phyloP scores from a whole-genome alignment of 2,888 invertebrate species.

The Reticulitermes lucifugus region DNA sequence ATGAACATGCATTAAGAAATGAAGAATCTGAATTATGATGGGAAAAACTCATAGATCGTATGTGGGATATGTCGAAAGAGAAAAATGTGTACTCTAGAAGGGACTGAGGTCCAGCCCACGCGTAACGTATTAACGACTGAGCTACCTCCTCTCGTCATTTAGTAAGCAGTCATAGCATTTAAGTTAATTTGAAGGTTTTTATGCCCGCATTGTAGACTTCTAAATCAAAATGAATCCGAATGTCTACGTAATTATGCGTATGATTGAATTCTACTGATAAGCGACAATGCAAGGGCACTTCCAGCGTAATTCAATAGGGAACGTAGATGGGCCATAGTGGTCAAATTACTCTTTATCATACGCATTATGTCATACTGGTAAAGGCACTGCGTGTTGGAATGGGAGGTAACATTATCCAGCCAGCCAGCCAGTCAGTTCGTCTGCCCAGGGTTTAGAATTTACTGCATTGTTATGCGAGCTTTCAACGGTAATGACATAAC shows the following conservation, averaged over 20 bases:
- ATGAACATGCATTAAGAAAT: no score
- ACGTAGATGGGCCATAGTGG: background rate
- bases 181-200: no score
- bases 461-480: slow-evolving; percentile 18
- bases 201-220: background rate
- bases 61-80: no score
- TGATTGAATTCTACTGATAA: background rate
- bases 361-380: background rate
- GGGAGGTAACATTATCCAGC: slow-evolving; percentile 2
- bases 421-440: background rate
- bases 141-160: no score
- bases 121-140: no score
- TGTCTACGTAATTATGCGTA: background rate
- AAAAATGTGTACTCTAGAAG: no score
- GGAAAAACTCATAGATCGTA: no score
- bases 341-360: slow-evolving; percentile 2
- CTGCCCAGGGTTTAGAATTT: background rate
- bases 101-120: no score
- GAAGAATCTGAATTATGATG: no score
- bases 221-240: background rate
- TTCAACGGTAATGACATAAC: slow-evolving; percentile 11
- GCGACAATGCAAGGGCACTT: background rate
- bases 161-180: no score
- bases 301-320: background rate
- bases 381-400: background rate